phyloP scores from a whole-genome alignment of 2,888 invertebrate genomes.

The Torymus aiolomorphi region DNA sequence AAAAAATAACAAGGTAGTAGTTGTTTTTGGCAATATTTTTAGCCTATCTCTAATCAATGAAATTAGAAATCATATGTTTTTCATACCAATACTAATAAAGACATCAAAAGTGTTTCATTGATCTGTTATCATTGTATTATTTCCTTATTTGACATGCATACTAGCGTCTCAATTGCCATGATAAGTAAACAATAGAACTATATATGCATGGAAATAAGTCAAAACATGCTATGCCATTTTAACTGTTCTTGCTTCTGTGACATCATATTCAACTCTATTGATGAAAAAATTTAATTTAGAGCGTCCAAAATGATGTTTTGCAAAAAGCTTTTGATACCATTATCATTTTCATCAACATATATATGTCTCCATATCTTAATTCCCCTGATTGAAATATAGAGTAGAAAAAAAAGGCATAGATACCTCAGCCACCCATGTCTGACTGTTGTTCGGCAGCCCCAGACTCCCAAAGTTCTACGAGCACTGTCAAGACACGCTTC shows the following conservation, averaged over 20 bases:
- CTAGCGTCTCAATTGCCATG: not conserved
- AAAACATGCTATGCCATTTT: not conserved
- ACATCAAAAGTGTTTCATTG: not conserved
- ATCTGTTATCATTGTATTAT: not conserved
- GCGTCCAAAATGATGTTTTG: too few species aligned
- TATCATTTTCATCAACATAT: too few species aligned
- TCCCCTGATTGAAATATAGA: not conserved
- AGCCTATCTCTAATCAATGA: too few species aligned
- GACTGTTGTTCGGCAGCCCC: not conserved
- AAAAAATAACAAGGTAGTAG: not conserved
- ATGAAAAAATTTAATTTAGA: too few species aligned
- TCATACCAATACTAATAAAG: too few species aligned
- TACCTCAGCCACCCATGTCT: slow-evolving; percentile 53
- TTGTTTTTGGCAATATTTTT: slow-evolving; percentile 5
- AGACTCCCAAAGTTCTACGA: not conserved
- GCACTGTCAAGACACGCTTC: slow-evolving; percentile 11
- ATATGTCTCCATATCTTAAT: too few species aligned
- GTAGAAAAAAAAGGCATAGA: slow-evolving; percentile 36
- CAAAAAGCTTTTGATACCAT: too few species aligned
- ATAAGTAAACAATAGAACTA: slow-evolving; percentile 12
- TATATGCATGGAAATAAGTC: not conserved
- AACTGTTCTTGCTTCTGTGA: too few species aligned
- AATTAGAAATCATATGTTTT: too few species aligned
- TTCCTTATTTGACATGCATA: slow-evolving; percentile 24
- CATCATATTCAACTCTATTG: too few species aligned